Conservation (phyloP, 2,797 vertebrate genomes). For the Benthosema pterotum region DNA sequence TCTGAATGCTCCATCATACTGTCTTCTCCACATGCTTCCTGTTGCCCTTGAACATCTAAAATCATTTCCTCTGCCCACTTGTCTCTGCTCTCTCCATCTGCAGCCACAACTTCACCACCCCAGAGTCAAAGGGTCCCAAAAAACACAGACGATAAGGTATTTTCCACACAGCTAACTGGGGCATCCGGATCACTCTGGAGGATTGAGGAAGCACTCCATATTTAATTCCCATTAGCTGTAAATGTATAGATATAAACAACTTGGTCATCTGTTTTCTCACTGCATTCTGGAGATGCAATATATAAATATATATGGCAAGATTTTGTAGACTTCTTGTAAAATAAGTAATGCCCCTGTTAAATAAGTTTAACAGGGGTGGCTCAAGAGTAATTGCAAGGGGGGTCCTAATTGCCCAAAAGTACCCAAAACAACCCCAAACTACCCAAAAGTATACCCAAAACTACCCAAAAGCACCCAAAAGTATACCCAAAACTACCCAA, state of each 20-base stretch:
- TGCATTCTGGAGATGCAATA: conserved; percentile 23
- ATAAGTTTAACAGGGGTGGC: too few relatives aligned
- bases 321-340: too few relatives aligned
- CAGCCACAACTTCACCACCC: conserved; percentile 47
- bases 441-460: too few relatives aligned
- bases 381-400: too few relatives aligned
- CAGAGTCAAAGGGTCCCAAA: conserved; percentile 35
- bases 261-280: conserved; percentile 20
- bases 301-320: too few relatives aligned
- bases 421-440: too few relatives aligned
- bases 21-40: conserved; percentile 4
- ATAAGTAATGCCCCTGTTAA: too few relatives aligned
- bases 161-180: conserved; percentile 66
- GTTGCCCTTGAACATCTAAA: conserved; percentile 33
- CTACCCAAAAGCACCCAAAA: too few relatives aligned
- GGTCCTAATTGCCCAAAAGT: too few relatives aligned
- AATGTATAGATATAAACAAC: conserved; percentile 57
- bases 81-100: conserved; percentile 28
- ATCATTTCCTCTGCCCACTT: conserved; percentile 10
- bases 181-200: conserved; percentile 59
- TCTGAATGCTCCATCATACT: neutral
- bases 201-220: conserved; percentile 39
- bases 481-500: too few relatives aligned
- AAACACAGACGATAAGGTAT: conserved; percentile 52
- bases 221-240: conserved; percentile 66